Evolutionary conservation across 2,888 invertebrate species (phyloP).

Genomic region (Apantesis nais): DNA sequence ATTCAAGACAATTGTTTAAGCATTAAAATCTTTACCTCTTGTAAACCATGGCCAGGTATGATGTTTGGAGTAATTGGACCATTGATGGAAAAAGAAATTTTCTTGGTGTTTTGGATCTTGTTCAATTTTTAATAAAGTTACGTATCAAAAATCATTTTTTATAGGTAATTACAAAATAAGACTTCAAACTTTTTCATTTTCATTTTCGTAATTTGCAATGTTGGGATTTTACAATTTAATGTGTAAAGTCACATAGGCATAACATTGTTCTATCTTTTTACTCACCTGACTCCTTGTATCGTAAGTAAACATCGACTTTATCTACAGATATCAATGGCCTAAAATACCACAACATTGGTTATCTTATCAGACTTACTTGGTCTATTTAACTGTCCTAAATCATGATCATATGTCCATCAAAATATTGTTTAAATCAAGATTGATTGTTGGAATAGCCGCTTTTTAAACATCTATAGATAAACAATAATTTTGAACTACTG

Average conservation of each 20-base stretch:
- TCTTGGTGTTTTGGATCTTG: no score
- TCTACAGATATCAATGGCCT: constrained; percentile 30
- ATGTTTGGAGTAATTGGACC: neutral
- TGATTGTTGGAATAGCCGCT: neutral
- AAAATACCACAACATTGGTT: constrained; percentile 27
- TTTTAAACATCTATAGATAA: constrained; percentile 1
- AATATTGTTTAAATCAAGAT: constrained; percentile 5
- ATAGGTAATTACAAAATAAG: neutral
- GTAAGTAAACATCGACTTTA: constrained; percentile 33
- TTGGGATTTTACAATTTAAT: neutral
- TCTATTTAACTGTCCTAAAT: constrained; percentile 29
- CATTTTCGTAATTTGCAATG: neutral
- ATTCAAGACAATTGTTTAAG: neutral
- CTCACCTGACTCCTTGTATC: constrained; percentile 17
- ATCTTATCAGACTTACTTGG: constrained; percentile 42
- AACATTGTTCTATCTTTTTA: neutral
- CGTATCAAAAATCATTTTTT: neutral
- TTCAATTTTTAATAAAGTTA: neutral
- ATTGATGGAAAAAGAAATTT: no score
- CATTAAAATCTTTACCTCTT: neutral
- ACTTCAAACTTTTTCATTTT: neutral
- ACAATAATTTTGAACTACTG: neutral
- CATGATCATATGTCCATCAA: constrained; percentile 12
- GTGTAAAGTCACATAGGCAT: neutral
- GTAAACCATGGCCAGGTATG: neutral